Evolutionary conservation across 2,113 vertebrate species (phyloP), one percentile per base, ranked within the genome.

Genomic region (western clawed frog (Xenopus tropicalis)): DNA sequence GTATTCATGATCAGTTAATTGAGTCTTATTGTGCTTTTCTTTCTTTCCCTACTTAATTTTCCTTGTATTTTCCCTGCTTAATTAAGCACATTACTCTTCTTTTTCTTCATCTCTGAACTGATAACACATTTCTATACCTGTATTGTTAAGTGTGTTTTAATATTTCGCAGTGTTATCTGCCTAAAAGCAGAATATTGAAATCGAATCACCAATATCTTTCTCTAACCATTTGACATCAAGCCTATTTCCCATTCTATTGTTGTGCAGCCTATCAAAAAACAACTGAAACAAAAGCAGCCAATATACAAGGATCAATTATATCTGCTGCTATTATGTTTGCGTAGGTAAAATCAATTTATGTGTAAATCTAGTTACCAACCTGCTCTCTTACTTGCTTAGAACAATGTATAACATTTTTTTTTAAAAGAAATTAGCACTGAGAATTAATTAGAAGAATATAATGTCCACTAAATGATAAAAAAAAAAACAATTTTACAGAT

Each of bases 361-460:
- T 88, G 88, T 87, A 92, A 91, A 92, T 92, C 77, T 82, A 79
- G 81, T 78, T 74, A 61, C 52, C 77, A 79, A 79, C 65, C 77
- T 81, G 81, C 82, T 85, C 81, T 83, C 77, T 79, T 71, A 83
- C 88, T 93, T 92, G 89, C 90, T 93, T 91, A 87, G 93, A 95
- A 93, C 83, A 88, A 93, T 90, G 89, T 87, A 93, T 93, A 87
- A 87, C 83, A 88, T 92, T 93, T 88, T 89, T 87, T 92, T 93
- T 88, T 89, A 87, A 90, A 87, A 87, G 92, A 94, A 94, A 94
- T 94, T 87, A 94, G 94, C 92, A 90, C 87, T 88, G 83, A 81
- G 81, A 93, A 93, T 93, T 95, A 93, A 93, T 94, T 94, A 94
- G 83, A 84, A 85, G 87, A 91, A 91, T 93, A 87, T 91, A 88